Conservation (phyloP, 2,113 vertebrate genomes). For the Conger conger region DNA sequence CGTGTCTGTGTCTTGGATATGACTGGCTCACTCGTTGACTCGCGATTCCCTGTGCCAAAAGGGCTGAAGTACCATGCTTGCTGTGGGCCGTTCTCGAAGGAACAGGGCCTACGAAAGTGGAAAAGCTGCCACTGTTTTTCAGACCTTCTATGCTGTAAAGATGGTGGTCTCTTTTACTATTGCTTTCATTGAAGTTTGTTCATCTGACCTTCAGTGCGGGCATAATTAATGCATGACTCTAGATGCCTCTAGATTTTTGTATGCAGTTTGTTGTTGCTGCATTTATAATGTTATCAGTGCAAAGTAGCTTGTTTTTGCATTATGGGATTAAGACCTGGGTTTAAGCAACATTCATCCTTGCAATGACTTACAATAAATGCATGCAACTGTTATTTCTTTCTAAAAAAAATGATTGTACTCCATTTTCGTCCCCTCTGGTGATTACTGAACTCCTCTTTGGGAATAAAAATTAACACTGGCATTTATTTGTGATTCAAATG, state of each 20-base stretch:
- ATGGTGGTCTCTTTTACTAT: background rate
- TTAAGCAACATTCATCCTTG: too few species aligned
- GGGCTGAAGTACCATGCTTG: constrained; percentile 3
- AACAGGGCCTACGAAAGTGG: constrained; percentile 52
- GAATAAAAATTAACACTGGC: background rate
- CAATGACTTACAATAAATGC: too few species aligned
- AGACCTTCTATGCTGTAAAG: constrained; percentile 19
- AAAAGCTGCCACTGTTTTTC: constrained; percentile 36
- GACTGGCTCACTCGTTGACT: background rate
- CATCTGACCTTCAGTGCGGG: background rate
- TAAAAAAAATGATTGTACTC: too few species aligned
- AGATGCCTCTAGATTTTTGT: too few species aligned
- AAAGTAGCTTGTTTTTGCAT: background rate
- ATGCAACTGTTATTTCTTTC: too few species aligned
- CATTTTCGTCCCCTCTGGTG: too few species aligned
- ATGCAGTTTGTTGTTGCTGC: background rate
- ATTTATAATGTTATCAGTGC: background rate
- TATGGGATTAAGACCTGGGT: too few species aligned
- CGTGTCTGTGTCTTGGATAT: background rate
- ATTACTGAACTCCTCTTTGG: background rate
- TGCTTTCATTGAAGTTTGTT: background rate
- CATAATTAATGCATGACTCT: background rate
- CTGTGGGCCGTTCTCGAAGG: constrained; percentile 35
- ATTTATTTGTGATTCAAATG: background rate
- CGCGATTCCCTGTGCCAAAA: background rate